Conservation (phyloP, 2,113 vertebrate genomes). For the Poeciliopsis occidentalis region DNA sequence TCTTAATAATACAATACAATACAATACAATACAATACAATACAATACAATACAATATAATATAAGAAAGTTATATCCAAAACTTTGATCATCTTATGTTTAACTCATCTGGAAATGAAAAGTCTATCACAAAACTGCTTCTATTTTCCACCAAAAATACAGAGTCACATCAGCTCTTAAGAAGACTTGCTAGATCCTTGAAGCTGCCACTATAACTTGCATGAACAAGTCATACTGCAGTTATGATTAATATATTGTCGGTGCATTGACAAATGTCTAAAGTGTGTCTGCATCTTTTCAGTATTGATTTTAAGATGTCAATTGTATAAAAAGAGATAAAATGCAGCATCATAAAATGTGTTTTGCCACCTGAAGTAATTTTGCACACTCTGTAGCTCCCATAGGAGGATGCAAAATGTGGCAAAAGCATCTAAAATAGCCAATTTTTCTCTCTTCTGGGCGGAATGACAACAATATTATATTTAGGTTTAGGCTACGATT, state of each 20-base stretch:
- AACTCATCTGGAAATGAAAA: too few relatives aligned
- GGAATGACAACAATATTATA: constrained; percentile 28
- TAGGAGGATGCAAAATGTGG: constrained; percentile 4
- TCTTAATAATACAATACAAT: too few relatives aligned
- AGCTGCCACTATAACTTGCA: not conserved
- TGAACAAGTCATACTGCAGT: not conserved
- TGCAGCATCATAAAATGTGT: not conserved
- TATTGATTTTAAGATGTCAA: not conserved
- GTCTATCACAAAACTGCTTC: too few relatives aligned
- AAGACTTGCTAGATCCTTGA: not conserved
- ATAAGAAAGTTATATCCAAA: not conserved
- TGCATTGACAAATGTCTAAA: not conserved
- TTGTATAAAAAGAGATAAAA: not conserved
- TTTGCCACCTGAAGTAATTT: not conserved
- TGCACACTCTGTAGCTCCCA: not conserved
- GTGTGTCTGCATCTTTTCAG: not conserved
- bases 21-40: too few relatives aligned
- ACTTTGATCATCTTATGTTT: not conserved
- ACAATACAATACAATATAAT: too few relatives aligned
- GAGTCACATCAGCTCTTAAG: not conserved
- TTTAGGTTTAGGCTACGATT: constrained; percentile 30
- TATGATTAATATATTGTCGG: not conserved
- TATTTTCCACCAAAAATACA: not conserved
- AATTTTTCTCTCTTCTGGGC: constrained; percentile 5
- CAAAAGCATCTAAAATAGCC: constrained; percentile 12